Conservation (phyloP, 2,797 vertebrate genomes). For the Pempheris klunzingeri region DNA sequence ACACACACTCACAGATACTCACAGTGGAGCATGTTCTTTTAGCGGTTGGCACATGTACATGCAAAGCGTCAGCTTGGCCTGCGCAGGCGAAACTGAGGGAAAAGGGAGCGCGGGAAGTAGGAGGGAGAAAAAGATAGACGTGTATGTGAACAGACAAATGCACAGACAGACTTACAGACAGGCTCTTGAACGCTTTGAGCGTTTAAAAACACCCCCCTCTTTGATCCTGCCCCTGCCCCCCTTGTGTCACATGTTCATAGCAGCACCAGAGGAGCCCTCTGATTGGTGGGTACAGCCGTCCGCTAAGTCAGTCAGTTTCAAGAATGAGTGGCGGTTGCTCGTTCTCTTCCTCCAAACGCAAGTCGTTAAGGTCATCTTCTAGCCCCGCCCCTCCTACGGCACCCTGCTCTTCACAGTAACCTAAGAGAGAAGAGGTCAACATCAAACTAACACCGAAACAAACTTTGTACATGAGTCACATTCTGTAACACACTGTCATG, state of each 20-base stretch:
- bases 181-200: conserved; percentile 81
- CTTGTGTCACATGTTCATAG: conserved; percentile 89
- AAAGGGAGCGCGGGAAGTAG: conserved; percentile 31
- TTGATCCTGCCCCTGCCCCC: conserved; percentile 74
- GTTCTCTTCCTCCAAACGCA: conserved; percentile 95
- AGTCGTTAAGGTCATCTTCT: conserved; percentile 91
- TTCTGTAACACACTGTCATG: not conserved
- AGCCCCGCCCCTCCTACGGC: conserved; percentile 92
- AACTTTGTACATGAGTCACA: not conserved
- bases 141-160: conserved; percentile 62
- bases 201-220: conserved; percentile 58
- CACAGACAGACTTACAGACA: conserved; percentile 85
- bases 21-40: conserved; percentile 76
- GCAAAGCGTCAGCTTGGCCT: conserved; percentile 89
- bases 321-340: conserved; percentile 98
- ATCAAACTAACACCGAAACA: not conserved
- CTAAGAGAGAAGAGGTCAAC: conserved; percentile 74
- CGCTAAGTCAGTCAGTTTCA: conserved; percentile 91
- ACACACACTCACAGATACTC: conserved; percentile 61
- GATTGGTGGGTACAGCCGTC: conserved; percentile 80
- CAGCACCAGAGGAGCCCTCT: conserved; percentile 89
- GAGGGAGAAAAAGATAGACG: conserved; percentile 61
- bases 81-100: conserved; percentile 84
- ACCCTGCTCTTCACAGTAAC: conserved; percentile 94
- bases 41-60: conserved; percentile 95